Conservation (phyloP, 1,140 invertebrate genomes). For the Hylyphantes graminicola region DNA sequence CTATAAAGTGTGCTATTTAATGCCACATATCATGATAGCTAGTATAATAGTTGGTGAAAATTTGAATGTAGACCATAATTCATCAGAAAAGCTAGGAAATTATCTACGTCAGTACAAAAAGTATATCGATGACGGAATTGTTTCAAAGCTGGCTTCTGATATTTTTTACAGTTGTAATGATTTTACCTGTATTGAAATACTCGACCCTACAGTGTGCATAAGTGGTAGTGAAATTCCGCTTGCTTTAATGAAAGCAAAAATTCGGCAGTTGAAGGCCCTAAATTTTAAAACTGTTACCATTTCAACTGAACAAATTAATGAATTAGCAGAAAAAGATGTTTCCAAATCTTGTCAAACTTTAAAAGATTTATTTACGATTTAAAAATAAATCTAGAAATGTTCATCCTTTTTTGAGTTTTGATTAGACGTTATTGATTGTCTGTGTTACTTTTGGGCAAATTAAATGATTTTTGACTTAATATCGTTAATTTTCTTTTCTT, state of each 20-base stretch:
- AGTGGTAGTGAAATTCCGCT: not conserved
- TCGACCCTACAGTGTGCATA: slow-evolving; percentile 34
- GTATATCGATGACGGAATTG: slow-evolving; percentile 12
- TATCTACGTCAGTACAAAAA: not conserved
- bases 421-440: too few relatives aligned
- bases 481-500: too few relatives aligned
- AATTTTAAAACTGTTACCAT: slow-evolving; percentile 36
- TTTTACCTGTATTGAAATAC: slow-evolving; percentile 48
- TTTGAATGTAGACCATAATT: not conserved
- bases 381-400: too few relatives aligned
- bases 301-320: slow-evolving; percentile 25
- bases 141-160: slow-evolving; percentile 11
- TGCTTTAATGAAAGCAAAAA: slow-evolving; percentile 54
- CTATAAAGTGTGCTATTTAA: slow-evolving; percentile 31
- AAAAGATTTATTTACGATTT: not conserved
- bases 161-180: slow-evolving; percentile 8
- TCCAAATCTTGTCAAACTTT: slow-evolving; percentile 11
- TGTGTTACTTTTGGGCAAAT: too few relatives aligned
- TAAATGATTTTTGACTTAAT: too few relatives aligned
- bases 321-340: not conserved
- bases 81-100: not conserved
- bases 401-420: too few relatives aligned
- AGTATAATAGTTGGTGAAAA: slow-evolving; percentile 22
- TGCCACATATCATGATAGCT: slow-evolving; percentile 53
- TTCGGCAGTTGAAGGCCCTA: slow-evolving; percentile 39